These are phyloP conservation scores for Diceros bicornis DNA, from an alignment of 2,797 vertebrate species.

Conservation along the genomic window DNA sequence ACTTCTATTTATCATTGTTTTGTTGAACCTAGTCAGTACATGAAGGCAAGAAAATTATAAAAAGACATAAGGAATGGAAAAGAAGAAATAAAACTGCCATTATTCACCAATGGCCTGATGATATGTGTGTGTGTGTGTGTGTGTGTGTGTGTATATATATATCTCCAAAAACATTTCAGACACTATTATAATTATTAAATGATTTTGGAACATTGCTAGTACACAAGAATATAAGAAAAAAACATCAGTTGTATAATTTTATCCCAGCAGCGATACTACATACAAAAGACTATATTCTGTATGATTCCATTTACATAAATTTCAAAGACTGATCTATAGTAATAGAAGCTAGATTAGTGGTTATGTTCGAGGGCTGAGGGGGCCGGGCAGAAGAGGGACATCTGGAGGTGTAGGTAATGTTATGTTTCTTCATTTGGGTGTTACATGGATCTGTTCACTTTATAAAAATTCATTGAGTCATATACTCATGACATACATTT, in stretches of 20 bases:
- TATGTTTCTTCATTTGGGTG: neutral
- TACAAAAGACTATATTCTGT: neutral
- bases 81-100: neutral
- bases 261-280: neutral
- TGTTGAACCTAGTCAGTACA: neutral
- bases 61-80: neutral
- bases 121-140: too few species aligned
- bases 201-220: neutral
- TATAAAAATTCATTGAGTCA: neutral
- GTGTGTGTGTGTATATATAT: too few species aligned
- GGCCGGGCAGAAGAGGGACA: neutral
- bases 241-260: neutral
- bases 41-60: neutral
- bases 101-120: neutral
- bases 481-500: neutral
- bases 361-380: neutral
- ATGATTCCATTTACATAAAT: neutral
- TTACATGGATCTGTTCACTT: neutral
- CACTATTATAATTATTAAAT: neutral
- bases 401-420: neutral
- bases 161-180: neutral
- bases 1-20: neutral
- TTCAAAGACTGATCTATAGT: neutral
- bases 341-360: neutral
- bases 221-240: conserved; percentile 10